Evolutionary conservation across 2,888 invertebrate species (phyloP).

Genomic region (Schrankia costaestrigalis): DNA sequence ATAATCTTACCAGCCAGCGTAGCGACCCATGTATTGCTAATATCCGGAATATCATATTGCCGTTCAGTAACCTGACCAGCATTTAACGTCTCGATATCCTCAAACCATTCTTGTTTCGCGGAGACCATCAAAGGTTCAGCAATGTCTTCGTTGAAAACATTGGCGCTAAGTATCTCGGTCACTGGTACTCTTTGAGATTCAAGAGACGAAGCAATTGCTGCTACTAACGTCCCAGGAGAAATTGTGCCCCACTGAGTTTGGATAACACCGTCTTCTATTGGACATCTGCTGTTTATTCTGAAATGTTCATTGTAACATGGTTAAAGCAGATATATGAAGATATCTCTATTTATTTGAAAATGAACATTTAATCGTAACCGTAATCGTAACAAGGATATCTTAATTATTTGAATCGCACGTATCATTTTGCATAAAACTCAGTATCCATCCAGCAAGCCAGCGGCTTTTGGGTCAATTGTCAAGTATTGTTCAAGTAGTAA

Average conservation of each 20-base stretch:
- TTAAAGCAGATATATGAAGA: no score
- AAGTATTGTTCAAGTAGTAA: no score
- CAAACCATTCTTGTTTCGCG: slow-evolving; percentile 63
- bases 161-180: slow-evolving; percentile 66
- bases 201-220: slow-evolving; percentile 82
- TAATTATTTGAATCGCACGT: no score
- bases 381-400: no score
- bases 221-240: slow-evolving; percentile 80
- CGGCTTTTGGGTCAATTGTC: no score
- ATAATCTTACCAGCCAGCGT: slow-evolving; percentile 76
- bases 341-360: no score
- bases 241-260: slow-evolving; percentile 83
- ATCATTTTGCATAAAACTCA: no score
- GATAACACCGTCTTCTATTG: slow-evolving; percentile 84
- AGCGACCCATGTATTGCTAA: slow-evolving; percentile 82
- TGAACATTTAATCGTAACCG: no score
- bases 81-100: slow-evolving; percentile 54
- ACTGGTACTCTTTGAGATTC: slow-evolving; percentile 79
- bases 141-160: slow-evolving; percentile 61
- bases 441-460: no score
- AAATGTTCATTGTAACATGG: slow-evolving; percentile 28
- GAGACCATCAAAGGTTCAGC: slow-evolving; percentile 58
- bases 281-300: slow-evolving; percentile 77
- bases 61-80: slow-evolving; percentile 19
- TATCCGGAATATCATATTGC: slow-evolving; percentile 43